Conservation (phyloP, 2,113 vertebrate species). For the Saccopteryx leptura region DNA sequence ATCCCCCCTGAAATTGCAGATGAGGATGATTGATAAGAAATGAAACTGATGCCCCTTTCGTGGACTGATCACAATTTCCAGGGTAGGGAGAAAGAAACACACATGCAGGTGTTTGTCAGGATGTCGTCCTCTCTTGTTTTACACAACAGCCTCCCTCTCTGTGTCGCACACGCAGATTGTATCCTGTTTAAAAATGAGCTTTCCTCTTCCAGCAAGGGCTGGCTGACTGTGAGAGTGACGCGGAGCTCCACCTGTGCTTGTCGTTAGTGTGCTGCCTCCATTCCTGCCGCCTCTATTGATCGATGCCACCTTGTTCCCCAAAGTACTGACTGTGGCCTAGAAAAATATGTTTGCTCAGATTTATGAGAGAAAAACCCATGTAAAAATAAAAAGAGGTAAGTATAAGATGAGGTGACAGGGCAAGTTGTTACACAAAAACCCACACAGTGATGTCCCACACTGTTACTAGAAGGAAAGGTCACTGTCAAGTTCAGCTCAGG, state of each 20-base stretch:
- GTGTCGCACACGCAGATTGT: neutral
- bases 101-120: neutral
- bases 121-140: neutral
- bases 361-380: neutral
- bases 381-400: slow-evolving; percentile 17
- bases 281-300: neutral
- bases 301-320: neutral
- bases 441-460: neutral
- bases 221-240: neutral
- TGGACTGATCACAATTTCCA: neutral
- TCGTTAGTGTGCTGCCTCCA: accelerated
- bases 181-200: neutral
- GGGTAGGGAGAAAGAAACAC: neutral
- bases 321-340: neutral
- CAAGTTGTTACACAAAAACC: neutral
- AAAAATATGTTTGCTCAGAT: neutral
- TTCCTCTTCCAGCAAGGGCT: neutral
- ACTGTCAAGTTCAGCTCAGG: neutral
- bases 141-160: neutral
- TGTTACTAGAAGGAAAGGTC: neutral
- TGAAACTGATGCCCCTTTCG: neutral
- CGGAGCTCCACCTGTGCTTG: neutral
- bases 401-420: neutral
- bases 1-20: neutral
- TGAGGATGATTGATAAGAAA: neutral